These are phyloP conservation scores for Drosophila tsacasi DNA, from an alignment of 1,140 invertebrate species.

Conservation along the genomic window DNA sequence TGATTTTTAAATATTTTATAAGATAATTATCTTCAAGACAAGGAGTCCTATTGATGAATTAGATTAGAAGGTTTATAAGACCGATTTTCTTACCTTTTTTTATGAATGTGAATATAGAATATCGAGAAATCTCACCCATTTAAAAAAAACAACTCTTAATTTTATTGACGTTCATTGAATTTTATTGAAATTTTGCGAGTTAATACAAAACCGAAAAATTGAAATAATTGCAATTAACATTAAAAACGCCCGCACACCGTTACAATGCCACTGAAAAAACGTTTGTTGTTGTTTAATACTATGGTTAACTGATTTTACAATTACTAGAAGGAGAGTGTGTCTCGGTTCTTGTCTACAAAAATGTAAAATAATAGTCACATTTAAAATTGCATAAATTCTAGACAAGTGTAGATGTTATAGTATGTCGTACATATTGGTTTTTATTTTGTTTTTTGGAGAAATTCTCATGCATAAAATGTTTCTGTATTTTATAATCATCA, in stretches of 20 bases:
- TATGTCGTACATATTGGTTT: conserved; percentile 75
- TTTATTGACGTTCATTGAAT: conserved; percentile 77
- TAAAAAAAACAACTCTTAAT: not conserved
- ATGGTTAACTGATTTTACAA: conserved; percentile 81
- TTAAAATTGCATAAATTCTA: conserved; percentile 81
- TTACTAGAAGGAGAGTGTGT: conserved; percentile 73
- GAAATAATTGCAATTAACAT: conserved; percentile 77
- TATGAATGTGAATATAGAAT: not conserved
- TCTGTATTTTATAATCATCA: conserved; percentile 45
- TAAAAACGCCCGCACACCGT: conserved; percentile 74
- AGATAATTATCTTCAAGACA: too few relatives aligned
- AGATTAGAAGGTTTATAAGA: too few relatives aligned
- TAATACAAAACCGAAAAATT: conserved; percentile 80
- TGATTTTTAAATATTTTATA: not conserved
- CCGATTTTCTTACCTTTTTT: not conserved
- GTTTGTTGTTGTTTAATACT: conserved; percentile 78
- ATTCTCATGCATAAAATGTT: conserved; percentile 74
- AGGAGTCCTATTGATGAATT: too few relatives aligned
- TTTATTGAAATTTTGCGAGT: conserved; percentile 81
- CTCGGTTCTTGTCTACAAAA: conserved; percentile 75
- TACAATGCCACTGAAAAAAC: conserved; percentile 76
- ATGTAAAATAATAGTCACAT: conserved; percentile 81
- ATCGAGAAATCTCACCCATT: not conserved
- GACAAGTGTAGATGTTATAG: conserved; percentile 73
- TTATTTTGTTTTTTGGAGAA: conserved; percentile 55